Conservation (phyloP, 2,113 vertebrate species). For the Pelvicachromis taeniatus region DNA sequence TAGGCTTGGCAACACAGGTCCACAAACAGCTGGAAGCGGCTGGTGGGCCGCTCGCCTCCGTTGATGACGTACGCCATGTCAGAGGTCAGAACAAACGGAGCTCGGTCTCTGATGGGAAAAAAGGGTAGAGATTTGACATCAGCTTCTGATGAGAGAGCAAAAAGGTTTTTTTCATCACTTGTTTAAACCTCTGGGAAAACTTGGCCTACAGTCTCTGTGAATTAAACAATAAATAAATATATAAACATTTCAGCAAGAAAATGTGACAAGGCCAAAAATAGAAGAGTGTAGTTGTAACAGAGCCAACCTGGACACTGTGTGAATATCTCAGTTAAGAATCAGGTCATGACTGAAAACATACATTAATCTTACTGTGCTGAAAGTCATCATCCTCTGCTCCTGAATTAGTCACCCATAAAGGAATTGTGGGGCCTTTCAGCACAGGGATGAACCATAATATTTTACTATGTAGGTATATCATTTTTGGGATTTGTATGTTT, state of each 20-base stretch:
- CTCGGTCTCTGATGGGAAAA: constrained; percentile 82
- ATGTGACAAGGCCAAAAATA: background rate
- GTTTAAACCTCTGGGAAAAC: background rate
- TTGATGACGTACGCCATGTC: constrained; percentile 99
- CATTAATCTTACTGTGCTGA: background rate
- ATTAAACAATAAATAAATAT: background rate
- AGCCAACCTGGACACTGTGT: background rate
- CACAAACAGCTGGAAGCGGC: constrained; percentile 96
- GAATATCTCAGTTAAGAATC: background rate
- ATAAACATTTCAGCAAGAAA: background rate
- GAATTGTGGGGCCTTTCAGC: background rate
- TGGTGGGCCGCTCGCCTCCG: constrained; percentile 93
- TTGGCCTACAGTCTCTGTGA: background rate
- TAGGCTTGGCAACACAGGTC: constrained; percentile 97
- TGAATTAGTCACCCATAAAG: background rate
- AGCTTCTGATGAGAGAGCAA: background rate
- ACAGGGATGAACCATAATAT: background rate
- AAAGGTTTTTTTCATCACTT: background rate
- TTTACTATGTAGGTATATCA: background rate
- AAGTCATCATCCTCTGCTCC: background rate
- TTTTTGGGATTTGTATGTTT: background rate
- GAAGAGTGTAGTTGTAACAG: background rate
- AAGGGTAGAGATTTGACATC: background rate
- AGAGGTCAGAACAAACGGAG: constrained; percentile 95
- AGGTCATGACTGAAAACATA: background rate